A percentile compares a stretch with the other conserved stretches of the same genome.
Evolutionary conservation across 2,888 invertebrate species (phyloP).

Genomic region (Nymphalis polychloros): DNA sequence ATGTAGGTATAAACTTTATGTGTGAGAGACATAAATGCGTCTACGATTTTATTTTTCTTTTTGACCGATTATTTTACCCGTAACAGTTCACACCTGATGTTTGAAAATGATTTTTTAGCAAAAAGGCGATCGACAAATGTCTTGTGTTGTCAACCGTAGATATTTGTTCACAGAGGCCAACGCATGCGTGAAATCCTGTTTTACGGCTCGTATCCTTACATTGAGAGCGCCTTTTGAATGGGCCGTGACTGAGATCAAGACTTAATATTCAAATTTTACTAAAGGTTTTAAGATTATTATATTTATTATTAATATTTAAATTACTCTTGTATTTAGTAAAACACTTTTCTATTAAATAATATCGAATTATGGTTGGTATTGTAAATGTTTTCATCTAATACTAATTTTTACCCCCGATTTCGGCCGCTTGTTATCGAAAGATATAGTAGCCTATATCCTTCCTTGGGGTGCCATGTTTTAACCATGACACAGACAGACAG

Average conservation of each 20-base stretch:
- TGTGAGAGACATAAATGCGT: too few relatives aligned
- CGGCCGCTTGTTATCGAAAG: too few relatives aligned
- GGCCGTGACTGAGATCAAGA: slow-evolving; percentile 63
- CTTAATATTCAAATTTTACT: slow-evolving; percentile 40
- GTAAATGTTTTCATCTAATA: too few relatives aligned
- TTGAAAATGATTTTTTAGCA: slow-evolving; percentile 22
- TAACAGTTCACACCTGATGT: slow-evolving; percentile 6
- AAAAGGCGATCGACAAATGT: slow-evolving; percentile 67
- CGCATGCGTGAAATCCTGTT: slow-evolving; percentile 81
- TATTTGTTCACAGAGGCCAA: slow-evolving; percentile 78
- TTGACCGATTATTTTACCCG: not conserved
- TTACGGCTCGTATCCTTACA: slow-evolving; percentile 78
- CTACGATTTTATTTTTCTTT: not conserved
- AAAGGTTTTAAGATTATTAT: slow-evolving; percentile 26
- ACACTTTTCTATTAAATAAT: too few relatives aligned
- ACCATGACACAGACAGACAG: too few relatives aligned
- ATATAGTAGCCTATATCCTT: too few relatives aligned
- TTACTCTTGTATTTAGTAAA: too few relatives aligned
- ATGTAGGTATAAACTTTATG: too few relatives aligned
- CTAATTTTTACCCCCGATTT: too few relatives aligned
- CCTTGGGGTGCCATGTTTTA: too few relatives aligned
- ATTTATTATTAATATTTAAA: not conserved
- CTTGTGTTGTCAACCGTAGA: slow-evolving; percentile 71
- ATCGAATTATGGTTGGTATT: too few relatives aligned
- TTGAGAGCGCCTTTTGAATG: slow-evolving; percentile 77